phyloP scores from a whole-genome alignment of 2,888 invertebrate genomes.

The Nymphalis urticae region DNA sequence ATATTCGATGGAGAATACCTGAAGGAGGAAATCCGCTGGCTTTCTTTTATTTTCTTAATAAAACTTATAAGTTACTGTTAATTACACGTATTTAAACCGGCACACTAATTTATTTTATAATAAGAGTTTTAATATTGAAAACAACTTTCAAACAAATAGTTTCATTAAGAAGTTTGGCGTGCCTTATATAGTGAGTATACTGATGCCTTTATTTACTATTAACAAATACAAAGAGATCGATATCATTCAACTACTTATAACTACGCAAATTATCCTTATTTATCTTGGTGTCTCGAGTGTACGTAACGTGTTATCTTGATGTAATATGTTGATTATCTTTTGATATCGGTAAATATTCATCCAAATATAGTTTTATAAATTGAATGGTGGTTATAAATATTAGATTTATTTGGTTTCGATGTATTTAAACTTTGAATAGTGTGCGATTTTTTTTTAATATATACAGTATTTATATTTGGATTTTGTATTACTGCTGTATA shows the following conservation, averaged over 20 bases:
- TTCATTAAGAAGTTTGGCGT: conserved; percentile 11
- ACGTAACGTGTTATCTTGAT: conserved; percentile 27
- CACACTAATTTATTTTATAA: background rate
- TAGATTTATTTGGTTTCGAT: background rate
- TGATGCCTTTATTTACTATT: conserved; percentile 18
- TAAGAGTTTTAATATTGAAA: conserved; percentile 5
- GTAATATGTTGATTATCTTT: conserved; percentile 24
- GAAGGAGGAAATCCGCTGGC: too few species aligned
- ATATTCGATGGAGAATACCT: too few species aligned
- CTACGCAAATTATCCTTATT: conserved; percentile 36
- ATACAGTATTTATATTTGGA: too few species aligned
- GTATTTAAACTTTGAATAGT: background rate
- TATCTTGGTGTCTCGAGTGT: conserved; percentile 31
- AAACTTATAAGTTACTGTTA: background rate
- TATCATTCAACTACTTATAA: conserved; percentile 35
- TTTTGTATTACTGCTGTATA: too few species aligned
- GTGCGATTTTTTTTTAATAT: background rate
- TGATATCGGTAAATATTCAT: conserved; percentile 19
- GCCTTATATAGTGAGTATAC: background rate
- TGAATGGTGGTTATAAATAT: background rate
- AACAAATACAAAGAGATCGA: conserved; percentile 28
- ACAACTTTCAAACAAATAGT: conserved; percentile 13
- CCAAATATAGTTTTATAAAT: conserved; percentile 17
- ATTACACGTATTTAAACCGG: background rate
- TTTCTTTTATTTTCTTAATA: too few species aligned